These are phyloP conservation scores for Tigriopus californicus DNA, from an alignment of 2,888 invertebrate species.

Conservation along the genomic window DNA sequence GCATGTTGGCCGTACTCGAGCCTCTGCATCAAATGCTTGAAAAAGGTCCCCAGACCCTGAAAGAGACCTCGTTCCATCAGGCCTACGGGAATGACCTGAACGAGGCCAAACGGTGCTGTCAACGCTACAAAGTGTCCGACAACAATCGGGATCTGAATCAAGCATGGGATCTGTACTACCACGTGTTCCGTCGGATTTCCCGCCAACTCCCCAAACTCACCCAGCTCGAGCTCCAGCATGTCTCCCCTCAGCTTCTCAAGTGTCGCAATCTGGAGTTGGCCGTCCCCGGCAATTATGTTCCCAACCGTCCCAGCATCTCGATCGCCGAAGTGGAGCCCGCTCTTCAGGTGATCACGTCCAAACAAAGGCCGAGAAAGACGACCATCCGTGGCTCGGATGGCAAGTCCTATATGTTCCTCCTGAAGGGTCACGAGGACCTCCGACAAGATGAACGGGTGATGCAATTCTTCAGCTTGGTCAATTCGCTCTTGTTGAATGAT, in stretches of 20 bases:
- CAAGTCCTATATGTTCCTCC: constrained; percentile 89
- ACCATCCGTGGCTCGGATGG: constrained; percentile 87
- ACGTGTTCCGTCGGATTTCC: constrained; percentile 89
- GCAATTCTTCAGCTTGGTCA: constrained; percentile 91
- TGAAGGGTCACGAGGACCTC: constrained; percentile 97
- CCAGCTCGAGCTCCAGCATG: constrained; percentile 78
- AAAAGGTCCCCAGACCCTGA: constrained; percentile 79
- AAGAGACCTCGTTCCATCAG: constrained; percentile 90
- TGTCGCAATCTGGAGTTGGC: constrained; percentile 86
- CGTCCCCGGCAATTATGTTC: constrained; percentile 93
- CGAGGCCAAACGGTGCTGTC: constrained; percentile 91
- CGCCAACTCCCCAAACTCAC: constrained; percentile 81
- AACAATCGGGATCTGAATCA: constrained; percentile 82
- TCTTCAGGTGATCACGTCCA: constrained; percentile 87
- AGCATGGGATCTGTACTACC: constrained; percentile 98
- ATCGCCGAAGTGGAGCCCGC: constrained; percentile 79
- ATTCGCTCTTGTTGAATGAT: constrained; percentile 80
- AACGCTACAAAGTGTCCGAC: constrained; percentile 50
- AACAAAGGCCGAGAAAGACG: constrained; percentile 87
- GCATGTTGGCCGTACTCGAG: constrained; percentile 88
- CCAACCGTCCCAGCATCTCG: constrained; percentile 58
- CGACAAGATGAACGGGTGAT: constrained; percentile 96
- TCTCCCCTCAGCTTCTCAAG: constrained; percentile 70
- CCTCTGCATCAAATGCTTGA: constrained; percentile 87
- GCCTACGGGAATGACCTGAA: constrained; percentile 84